Evolutionary conservation across 2,888 invertebrate species (phyloP), one percentile per base, ranked within the genome.

Genomic region (Terebella lapidaria): DNA sequence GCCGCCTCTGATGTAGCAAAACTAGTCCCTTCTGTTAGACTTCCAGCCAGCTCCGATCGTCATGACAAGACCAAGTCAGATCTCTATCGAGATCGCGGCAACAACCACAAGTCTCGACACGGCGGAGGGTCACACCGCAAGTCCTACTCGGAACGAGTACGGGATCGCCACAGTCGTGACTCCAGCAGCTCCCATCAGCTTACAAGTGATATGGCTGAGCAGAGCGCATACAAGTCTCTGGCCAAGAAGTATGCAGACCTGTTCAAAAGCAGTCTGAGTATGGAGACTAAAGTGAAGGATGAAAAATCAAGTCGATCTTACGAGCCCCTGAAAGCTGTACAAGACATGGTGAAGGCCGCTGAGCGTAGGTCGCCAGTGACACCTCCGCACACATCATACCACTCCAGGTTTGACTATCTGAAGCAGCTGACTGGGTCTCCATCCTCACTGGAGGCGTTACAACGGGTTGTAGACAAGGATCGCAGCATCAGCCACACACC

Each of bases 261-360:
- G 42, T 35, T 35, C 42, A 15, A 10, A 35, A 35, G n/a, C 42
- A 15, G 10, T 15, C 10, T 15, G 42, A 35, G 42, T 35, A 10
- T 10, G 10, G n/a, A 35, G 42, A n/a, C 42, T 10, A 10, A 10
- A n/a, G n/a, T 35, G 10, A 35, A 35, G n/a, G 42, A 35, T 10
- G 42, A 35, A n/a, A 35, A 35, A n/a, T 35, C 42, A 15, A 35
- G 42, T 35, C 10, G 10, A 10, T 35, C 42, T 5, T 49, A 49
- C 49, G 49, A 49, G 49, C 49, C 49, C 15, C 49, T 49, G 49
- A 10, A 22, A 5, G 49, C 18, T 10, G 24, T 49, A 22, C 18
- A 10, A 24, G 49, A 49, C 49, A 49, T 49, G 49, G 49, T 49
- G 24, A 49, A 49, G 49, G 49, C 49, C n/a, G 49, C 49, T 24